Percentiles rank a stretch among this genome's conserved stretches.
Evolutionary conservation across 2,113 vertebrate genomes (phyloP).

Genomic region (Rhinoderma darwinii): DNA sequence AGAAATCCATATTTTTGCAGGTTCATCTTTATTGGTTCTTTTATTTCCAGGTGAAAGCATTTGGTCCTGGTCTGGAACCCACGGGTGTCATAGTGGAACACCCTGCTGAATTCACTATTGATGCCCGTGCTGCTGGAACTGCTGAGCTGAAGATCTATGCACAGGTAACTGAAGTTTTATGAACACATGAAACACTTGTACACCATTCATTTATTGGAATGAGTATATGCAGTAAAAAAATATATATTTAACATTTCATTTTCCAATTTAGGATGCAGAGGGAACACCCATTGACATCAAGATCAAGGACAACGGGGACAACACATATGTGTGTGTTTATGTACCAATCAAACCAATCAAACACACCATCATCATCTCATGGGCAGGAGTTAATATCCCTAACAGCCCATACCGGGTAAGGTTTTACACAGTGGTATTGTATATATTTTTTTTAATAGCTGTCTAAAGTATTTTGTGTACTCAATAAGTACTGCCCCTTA

Average conservation of each 20-base stretch:
- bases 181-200: not conserved
- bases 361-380: constrained; percentile 88
- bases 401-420: constrained; percentile 90
- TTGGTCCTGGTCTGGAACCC: constrained; percentile 85
- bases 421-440: not conserved
- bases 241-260: not conserved
- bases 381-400: constrained; percentile 90
- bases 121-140: constrained; percentile 86
- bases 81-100: constrained; percentile 83
- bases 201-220: not conserved
- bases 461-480: not conserved
- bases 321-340: constrained; percentile 85
- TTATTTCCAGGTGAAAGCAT: constrained; percentile 81
- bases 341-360: constrained; percentile 85
- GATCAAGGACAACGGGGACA: constrained; percentile 86
- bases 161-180: constrained; percentile 73
- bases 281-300: constrained; percentile 83
- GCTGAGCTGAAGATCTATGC: constrained; percentile 84
- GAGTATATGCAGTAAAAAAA: not conserved
- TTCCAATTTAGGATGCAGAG: constrained; percentile 79
- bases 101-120: constrained; percentile 88
- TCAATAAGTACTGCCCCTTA: not conserved
- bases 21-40: not conserved
- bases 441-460: not conserved
- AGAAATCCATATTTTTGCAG: not conserved